Conservation (phyloP, 2,888 invertebrate genomes). For the Sminthurides aquaticus region DNA sequence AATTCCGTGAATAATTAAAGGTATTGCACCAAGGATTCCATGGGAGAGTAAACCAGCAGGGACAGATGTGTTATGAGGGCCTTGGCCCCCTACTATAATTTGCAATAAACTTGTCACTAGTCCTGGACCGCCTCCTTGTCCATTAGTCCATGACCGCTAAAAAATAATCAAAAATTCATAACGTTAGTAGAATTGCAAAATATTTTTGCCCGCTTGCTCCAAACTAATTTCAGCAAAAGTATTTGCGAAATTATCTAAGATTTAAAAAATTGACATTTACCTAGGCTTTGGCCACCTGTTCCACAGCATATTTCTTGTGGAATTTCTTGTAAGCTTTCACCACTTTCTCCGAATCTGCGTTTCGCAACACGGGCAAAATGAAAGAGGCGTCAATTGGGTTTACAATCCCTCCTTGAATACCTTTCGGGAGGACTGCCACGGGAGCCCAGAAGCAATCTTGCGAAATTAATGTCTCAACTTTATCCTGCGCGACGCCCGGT, state of each 20-base stretch:
- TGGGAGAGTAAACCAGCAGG: neutral
- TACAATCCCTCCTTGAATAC: neutral
- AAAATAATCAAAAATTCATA: too few relatives aligned
- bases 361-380: neutral
- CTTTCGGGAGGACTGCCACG: neutral
- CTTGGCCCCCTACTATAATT: neutral
- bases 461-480: neutral
- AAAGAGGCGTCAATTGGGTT: neutral
- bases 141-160: neutral
- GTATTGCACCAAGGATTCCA: neutral
- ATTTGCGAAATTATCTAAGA: too few relatives aligned
- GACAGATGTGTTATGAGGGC: neutral
- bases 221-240: too few relatives aligned
- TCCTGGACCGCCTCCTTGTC: neutral
- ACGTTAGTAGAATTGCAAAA: too few relatives aligned
- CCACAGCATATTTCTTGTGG: neutral
- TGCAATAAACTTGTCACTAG: neutral
- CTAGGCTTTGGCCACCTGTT: neutral
- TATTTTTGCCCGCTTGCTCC: too few relatives aligned
- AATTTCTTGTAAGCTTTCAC: neutral
- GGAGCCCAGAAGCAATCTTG: neutral
- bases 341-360: neutral
- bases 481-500: too few relatives aligned
- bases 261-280: neutral
- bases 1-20: slow-evolving; percentile 1